Base-by-base conservation (phyloP, 1,140 invertebrate species). In the Pseudobourletiella spinata region DNA sequence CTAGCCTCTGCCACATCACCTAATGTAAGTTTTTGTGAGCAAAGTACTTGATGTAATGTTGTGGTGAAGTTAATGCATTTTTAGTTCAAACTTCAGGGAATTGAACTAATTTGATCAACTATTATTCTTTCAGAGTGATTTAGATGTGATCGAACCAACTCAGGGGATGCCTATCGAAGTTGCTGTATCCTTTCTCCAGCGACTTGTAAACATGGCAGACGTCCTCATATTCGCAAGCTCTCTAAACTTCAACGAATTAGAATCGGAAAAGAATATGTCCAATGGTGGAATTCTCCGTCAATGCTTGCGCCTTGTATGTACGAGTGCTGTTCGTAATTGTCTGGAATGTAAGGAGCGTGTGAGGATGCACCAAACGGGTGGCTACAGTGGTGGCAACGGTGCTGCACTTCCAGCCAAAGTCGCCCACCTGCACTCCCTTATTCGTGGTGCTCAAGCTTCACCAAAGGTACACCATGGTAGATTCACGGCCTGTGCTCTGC, bases 181-280 rank as follows among this genome's bases (percentile, higher is more conserved):
- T 56, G 95, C 95, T 14, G 93, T 97, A 18, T 91, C 91, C 16
- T 96, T 99, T 75, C 81, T 99, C 6, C 93, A 97, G 75, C 82
- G 96, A 57, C 83, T 99, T 63, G 95, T 98, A 61, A 95, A 95
- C 75, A 91, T 99, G 87, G 93, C 95, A 1, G 97, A 99, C 74
- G 91, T 98, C 20, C 81, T 99, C 42, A 94, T 99, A 64, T 98
- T 99, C 79, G 93, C 95, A 52, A 95, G 91, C 72, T 93, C 92
- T 8, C 81, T 96, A 35, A 98, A 95, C 79, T 98, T 99, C 74
- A 88, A 87, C 56, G 96, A 99, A 78, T 78, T 99, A 30, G 97
- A 99, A 78, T 90, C 94, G 0, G 97, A 99, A 75, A 99, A 99
- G 78, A 99, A 98, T 74, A 98, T 99, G 95, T 95, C 95, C n/a